Evolutionary conservation across 2,113 vertebrate species (phyloP).

Genomic region (human): GRCh38 chr3:195808001-195808500

Average conservation of each 20-base stretch:
- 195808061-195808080: not conserved
- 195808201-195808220: not conserved
- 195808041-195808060: not conserved
- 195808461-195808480: not conserved
- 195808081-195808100: not conserved
- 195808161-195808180: not conserved
- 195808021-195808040: not conserved
- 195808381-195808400: not conserved
- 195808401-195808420: not conserved
- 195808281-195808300: not conserved
- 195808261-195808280: not conserved
- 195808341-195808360: not conserved
- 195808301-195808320: not conserved
- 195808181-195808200: not conserved
- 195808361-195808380: fast-evolving
- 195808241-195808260: too few relatives aligned
- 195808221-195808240: not conserved
- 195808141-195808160: not conserved
- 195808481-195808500: not conserved
- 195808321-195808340: not conserved
- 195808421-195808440: not conserved
- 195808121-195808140: not conserved
- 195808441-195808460: not conserved
- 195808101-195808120: not conserved
- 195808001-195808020: not conserved